phyloP scores from a whole-genome alignment of 2,113 vertebrate species.

The Ammospiza caudacuta region DNA sequence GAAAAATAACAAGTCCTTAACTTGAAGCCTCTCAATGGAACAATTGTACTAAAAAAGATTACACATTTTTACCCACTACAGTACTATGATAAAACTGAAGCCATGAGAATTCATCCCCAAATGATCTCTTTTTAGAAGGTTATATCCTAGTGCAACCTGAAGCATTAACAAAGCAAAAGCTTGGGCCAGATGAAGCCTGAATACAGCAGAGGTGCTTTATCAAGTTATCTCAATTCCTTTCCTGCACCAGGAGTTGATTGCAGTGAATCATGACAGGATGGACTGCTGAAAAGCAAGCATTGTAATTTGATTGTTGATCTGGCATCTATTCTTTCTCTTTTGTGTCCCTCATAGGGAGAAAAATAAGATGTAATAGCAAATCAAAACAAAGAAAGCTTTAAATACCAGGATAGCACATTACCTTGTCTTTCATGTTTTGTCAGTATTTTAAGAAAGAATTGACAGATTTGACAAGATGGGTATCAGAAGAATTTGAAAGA shows the following conservation, averaged over 20 bases:
- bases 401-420: not conserved
- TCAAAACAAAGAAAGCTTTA: conserved; percentile 35
- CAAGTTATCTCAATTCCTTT: conserved; percentile 36
- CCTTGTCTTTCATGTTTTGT: not conserved
- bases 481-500: conserved; percentile 21
- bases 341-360: not conserved
- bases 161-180: not conserved
- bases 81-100: not conserved
- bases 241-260: conserved; percentile 9
- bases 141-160: not conserved
- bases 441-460: conserved; percentile 12
- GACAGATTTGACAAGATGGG: conserved; percentile 14
- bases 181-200: not conserved
- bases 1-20: not conserved
- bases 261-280: not conserved
- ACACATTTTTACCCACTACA: not conserved
- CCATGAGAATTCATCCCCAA: not conserved
- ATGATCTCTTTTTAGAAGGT: not conserved
- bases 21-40: not conserved
- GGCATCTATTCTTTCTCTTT: not conserved
- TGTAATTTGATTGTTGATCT: conserved; percentile 34
- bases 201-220: not conserved
- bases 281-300: not conserved
- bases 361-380: conserved; percentile 29
- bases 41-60: not conserved